Evolutionary conservation across 2,797 vertebrate species (phyloP), one percentile per base, ranked within the genome.

Genomic region (Centropyge bicolor): DNA sequence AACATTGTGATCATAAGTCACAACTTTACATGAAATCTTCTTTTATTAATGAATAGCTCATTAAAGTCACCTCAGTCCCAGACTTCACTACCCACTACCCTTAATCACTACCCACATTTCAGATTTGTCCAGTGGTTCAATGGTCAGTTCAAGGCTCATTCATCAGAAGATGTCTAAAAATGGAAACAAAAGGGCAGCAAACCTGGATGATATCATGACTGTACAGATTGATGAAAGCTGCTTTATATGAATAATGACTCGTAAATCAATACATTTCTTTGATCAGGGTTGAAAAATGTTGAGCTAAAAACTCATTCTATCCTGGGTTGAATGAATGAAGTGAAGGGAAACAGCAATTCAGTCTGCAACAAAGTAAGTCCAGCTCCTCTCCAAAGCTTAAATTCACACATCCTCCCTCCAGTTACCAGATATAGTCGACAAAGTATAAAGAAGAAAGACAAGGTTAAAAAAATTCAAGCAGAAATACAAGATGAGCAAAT

Each of bases 401-500:
- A 43, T 55, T 19, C 41, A 27, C 27, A 41, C 35, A 19, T 8
- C 36, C 13, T 56, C 24, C n/a, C 8, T 14, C 45, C 13, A 49
- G 59, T 52, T 20, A 62, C 6, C 36, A 24, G 8, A 80, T 17
- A 41, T 10, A 56, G 10, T 8, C 11, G 5, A 51, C 4, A 31
- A 45, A 48, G 14, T 66, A 8, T 24, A 36, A 54, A n/a, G 27
- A 56, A 49, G 4, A 8, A 52, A 63, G 4, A 1, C 49, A 51
- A 12, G 10, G 16, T 56, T 52, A 8, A 41, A 54, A 57, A 49
- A 73, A 64, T 46, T 3, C 5, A 63, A 73, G 16, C 19, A 72
- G 27, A n/a, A 75, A 56, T 43, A 68, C 2, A 67, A 68, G 16
- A 68, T 61, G 2, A 68, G 22, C 31, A 59, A 68, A 68, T 67